A percentile compares a stretch with the other conserved stretches of the same genome.
These are phyloP conservation scores for Argynnis bischoffii DNA, from an alignment of 2,888 invertebrate species.

Conservation along the genomic window DNA sequence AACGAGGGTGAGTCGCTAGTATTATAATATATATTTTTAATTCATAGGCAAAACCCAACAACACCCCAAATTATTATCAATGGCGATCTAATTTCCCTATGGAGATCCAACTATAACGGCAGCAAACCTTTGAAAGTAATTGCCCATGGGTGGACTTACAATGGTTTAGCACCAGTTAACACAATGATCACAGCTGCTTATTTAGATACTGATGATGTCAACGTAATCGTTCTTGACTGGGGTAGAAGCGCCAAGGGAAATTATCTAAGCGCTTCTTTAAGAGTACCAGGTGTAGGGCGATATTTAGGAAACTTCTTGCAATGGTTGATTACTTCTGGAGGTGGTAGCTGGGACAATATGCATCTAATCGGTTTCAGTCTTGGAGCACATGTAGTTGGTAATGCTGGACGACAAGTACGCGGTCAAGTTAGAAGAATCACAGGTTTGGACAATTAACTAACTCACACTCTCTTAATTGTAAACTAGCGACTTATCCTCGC, in stretches of 20 bases:
- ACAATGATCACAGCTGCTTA: conserved; percentile 50
- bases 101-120: conserved; percentile 50
- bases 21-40: neutral
- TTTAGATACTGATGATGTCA: conserved; percentile 48
- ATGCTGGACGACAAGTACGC: conserved; percentile 50
- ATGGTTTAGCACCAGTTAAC: conserved; percentile 46
- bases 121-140: conserved; percentile 49
- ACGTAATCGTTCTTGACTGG: conserved; percentile 61
- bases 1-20: too few species aligned
- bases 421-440: conserved; percentile 47
- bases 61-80: conserved; percentile 48
- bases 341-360: conserved; percentile 53
- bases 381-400: conserved; percentile 61
- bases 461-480: neutral
- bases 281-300: conserved; percentile 43
- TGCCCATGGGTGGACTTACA: conserved; percentile 56
- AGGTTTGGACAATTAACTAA: conserved; percentile 39
- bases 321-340: conserved; percentile 52
- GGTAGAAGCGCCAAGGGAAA: conserved; percentile 42
- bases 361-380: conserved; percentile 63
- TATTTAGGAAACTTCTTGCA: conserved; percentile 47
- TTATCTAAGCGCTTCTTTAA: conserved; percentile 40
- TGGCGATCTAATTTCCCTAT: conserved; percentile 48
- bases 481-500: too few species aligned
- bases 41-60: conserved; percentile 46